Percentiles rank a stretch among this genome's conserved stretches.
phyloP scores from a whole-genome alignment of 2,797 vertebrate species.

The Labeo calbasu region DNA sequence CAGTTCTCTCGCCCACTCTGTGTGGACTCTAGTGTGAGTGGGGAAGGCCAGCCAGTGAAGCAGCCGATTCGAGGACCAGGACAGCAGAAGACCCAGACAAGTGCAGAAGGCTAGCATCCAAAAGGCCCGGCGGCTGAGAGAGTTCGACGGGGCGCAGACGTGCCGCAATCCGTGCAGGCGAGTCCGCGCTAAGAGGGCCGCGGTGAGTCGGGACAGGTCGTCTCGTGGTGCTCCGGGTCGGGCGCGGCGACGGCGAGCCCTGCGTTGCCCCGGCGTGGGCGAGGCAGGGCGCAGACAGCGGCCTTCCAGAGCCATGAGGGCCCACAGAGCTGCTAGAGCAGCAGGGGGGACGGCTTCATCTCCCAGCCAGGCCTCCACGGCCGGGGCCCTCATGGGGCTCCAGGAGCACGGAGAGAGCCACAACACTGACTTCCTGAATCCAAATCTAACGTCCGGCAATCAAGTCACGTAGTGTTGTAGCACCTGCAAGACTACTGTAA shows the following conservation, averaged over 20 bases:
- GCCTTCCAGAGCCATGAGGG: conserved; percentile 81
- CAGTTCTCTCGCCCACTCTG: conserved; percentile 94
- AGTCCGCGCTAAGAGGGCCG: conserved; percentile 80
- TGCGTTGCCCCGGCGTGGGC: conserved; percentile 66
- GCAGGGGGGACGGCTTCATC: conserved; percentile 77
- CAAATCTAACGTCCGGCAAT: neutral
- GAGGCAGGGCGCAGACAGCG: conserved; percentile 75
- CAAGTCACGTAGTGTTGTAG: neutral
- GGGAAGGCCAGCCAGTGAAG: conserved; percentile 96
- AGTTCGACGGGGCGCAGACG: conserved; percentile 82
- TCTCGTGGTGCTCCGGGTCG: conserved; percentile 6
- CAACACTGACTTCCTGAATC: conserved; percentile 39
- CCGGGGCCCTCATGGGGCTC: conserved; percentile 82
- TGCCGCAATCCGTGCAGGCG: conserved; percentile 90
- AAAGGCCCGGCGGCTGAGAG: conserved; percentile 85
- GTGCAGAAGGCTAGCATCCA: conserved; percentile 94
- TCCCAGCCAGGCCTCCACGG: conserved; percentile 79
- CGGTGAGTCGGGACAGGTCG: conserved; percentile 68
- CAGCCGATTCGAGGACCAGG: conserved; percentile 94
- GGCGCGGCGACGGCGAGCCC: conserved; percentile 66
- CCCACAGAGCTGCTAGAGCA: conserved; percentile 77
- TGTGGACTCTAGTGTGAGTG: conserved; percentile 91
- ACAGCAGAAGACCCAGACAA: conserved; percentile 89
- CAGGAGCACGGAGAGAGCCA: conserved; percentile 62
- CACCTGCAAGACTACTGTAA: neutral